A percentile compares a stretch with the other conserved stretches of the same genome.
phyloP scores from a whole-genome alignment of 1,140 invertebrate genomes.

The Diploscapter pachys region DNA sequence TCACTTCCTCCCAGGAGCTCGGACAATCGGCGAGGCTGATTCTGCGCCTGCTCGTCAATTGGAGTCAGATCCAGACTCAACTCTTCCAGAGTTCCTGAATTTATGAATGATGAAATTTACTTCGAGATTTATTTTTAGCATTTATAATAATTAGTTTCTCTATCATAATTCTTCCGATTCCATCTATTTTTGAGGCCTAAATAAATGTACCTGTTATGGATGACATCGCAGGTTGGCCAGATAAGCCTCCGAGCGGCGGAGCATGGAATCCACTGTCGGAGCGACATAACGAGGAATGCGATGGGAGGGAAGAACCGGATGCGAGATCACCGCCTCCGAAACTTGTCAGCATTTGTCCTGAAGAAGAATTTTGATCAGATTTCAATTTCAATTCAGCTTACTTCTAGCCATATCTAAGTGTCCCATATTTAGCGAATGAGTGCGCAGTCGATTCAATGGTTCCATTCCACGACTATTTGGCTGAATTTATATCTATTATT shows the following conservation, averaged over 20 bases:
- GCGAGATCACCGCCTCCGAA: background rate
- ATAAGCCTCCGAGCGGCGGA: background rate
- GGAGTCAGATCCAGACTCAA: constrained; percentile 26
- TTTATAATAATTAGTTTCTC: too few relatives aligned
- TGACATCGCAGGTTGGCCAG: too few relatives aligned
- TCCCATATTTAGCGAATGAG: constrained; percentile 36
- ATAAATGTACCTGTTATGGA: too few relatives aligned
- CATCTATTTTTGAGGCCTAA: too few relatives aligned
- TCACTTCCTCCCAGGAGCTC: too few relatives aligned
- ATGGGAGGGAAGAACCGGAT: constrained; percentile 24
- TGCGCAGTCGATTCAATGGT: constrained; percentile 15
- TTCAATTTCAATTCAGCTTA: background rate
- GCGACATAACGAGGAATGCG: constrained; percentile 24
- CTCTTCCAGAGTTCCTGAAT: constrained; percentile 26
- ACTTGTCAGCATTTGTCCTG: background rate
- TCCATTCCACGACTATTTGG: constrained; percentile 22
- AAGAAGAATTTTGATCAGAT: background rate
- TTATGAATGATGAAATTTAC: background rate
- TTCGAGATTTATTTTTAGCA: too few relatives aligned
- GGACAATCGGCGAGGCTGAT: too few relatives aligned
- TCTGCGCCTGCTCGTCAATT: constrained; percentile 17
- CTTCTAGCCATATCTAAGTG: constrained; percentile 25
- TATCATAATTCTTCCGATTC: too few relatives aligned
- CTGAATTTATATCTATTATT: background rate
- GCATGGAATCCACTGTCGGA: constrained; percentile 36